Base-by-base conservation (phyloP, 1,140 invertebrate species). In the Phenacoccus solenopsis region DNA sequence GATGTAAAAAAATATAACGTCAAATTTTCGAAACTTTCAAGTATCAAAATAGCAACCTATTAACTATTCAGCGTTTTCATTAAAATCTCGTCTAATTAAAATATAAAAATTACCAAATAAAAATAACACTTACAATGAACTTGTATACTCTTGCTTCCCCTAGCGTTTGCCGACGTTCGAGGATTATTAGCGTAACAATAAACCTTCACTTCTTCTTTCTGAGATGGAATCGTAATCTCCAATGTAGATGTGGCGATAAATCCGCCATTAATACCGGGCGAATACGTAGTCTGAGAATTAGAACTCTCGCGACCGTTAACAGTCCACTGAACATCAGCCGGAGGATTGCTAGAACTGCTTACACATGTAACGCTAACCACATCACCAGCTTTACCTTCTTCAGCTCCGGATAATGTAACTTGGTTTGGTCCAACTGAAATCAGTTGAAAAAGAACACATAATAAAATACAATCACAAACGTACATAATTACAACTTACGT, bases 61-160 rank as follows among this genome's bases (percentile, higher is more conserved):
- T n/a, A n/a, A n/a, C n/a, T n/a, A n/a, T n/a, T n/a, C n/a, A n/a
- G n/a, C n/a, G n/a, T n/a, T n/a, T n/a, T n/a, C n/a, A n/a, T n/a
- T n/a, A n/a, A n/a, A n/a, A n/a, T n/a, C n/a, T n/a, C n/a, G n/a
- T n/a, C n/a, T n/a, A n/a, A n/a, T n/a, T n/a, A n/a, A n/a, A n/a
- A n/a, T n/a, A n/a, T n/a, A n/a, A n/a, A n/a, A n/a, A n/a, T n/a
- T n/a, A n/a, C n/a, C n/a, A n/a, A n/a, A n/a, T n/a, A n/a, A n/a
- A n/a, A n/a, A n/a, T n/a, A n/a, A 22, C 75, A 90, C 93, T 93
- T 86, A 98, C 94, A 94, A 74, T 96, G 82, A 61, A 98, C 90
- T 76, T 90, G 93, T 76, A 97, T 89, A 10, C 88, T 94, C 75
- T 94, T 90, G 0, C 91, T 92, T 71, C 88, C 87, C 1, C 93